A percentile compares a stretch with the other conserved stretches of the same genome.
phyloP scores from a whole-genome alignment of 2,888 invertebrate species.

The Cheilosia variabilis region DNA sequence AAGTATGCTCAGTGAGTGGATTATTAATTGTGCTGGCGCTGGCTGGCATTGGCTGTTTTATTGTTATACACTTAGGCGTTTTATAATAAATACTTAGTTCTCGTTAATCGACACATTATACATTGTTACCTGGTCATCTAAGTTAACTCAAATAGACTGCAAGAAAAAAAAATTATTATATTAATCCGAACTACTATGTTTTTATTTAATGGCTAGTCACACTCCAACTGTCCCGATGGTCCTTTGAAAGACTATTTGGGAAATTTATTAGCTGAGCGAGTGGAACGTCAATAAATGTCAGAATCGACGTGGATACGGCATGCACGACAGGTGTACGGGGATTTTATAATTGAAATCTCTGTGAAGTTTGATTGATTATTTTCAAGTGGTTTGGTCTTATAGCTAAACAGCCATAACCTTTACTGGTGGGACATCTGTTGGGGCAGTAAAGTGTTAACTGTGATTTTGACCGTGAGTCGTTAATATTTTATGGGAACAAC shows the following conservation, averaged over 20 bases:
- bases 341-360: background rate
- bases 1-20: slow-evolving; percentile 32
- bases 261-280: background rate
- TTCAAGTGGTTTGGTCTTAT: background rate
- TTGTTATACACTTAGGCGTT: background rate
- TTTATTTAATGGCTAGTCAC: background rate
- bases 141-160: slow-evolving; percentile 56
- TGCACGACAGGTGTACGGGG: background rate
- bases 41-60: slow-evolving; percentile 35
- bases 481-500: slow-evolving; percentile 1
- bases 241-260: background rate
- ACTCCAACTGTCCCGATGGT: background rate
- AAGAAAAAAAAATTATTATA: slow-evolving; percentile 13
- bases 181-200: background rate
- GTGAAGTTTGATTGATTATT: slow-evolving; percentile 9
- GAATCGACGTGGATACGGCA: background rate
- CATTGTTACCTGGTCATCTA: slow-evolving; percentile 51
- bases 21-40: slow-evolving; percentile 2
- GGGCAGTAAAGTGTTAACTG: background rate
- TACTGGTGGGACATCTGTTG: background rate
- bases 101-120: slow-evolving; percentile 11
- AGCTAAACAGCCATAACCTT: background rate
- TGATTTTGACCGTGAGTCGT: slow-evolving; percentile 3
- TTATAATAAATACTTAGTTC: slow-evolving; percentile 13
- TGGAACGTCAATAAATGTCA: background rate